Percentiles rank a stretch among this genome's conserved stretches.
Conservation (phyloP, 2,113 vertebrate species). For the Hippoglossus stenolepis region DNA sequence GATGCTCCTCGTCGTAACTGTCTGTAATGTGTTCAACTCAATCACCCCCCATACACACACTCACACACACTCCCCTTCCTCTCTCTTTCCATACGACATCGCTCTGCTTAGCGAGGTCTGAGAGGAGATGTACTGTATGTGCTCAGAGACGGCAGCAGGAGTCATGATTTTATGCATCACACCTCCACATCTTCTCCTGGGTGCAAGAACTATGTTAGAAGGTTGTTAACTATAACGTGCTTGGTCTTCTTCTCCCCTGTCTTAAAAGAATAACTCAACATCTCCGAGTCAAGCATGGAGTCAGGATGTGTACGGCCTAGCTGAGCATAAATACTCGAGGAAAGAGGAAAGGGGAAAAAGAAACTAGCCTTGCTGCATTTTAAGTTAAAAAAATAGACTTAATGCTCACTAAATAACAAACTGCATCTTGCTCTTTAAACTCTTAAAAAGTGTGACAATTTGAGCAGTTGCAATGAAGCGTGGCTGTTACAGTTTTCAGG, state of each 20-base stretch:
- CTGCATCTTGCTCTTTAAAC: too few relatives aligned
- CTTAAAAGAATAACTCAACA: not conserved
- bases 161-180: slow-evolving; percentile 22
- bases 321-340: not conserved
- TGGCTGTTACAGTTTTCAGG: not conserved
- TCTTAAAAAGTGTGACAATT: not conserved
- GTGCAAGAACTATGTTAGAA: not conserved
- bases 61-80: not conserved
- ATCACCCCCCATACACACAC: slow-evolving; percentile 54
- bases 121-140: slow-evolving; percentile 14
- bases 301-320: not conserved
- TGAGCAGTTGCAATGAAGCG: not conserved
- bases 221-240: not conserved
- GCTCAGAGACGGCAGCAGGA: slow-evolving; percentile 5
- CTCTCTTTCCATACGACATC: slow-evolving; percentile 30
- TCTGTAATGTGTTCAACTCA: slow-evolving; percentile 77
- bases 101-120: slow-evolving; percentile 32
- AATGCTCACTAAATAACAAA: not conserved
- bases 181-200: not conserved
- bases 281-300: not conserved
- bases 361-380: not conserved
- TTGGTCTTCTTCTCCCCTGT: not conserved
- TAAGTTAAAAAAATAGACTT: not conserved
- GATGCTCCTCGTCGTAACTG: slow-evolving; percentile 73
- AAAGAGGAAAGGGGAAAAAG: not conserved